Conservation (phyloP, 53 echinoderm and acorn worm species). For the Antedon mediterranea region DNA sequence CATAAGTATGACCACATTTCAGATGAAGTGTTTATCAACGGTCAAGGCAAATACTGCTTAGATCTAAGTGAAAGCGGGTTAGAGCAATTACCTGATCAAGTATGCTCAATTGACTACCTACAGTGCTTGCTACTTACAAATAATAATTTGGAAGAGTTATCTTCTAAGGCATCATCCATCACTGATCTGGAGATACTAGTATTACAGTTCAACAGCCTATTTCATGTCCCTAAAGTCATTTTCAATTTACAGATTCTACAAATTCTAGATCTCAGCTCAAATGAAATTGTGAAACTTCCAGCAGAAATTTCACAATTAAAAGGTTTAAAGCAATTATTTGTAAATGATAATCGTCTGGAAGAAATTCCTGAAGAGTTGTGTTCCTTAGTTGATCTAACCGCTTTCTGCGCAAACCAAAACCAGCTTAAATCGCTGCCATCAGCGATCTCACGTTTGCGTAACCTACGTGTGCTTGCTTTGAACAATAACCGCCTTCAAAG, state of each 20-base stretch:
- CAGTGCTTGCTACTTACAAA: constrained; percentile 42
- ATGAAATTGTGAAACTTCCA: constrained; percentile 38
- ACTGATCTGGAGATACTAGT: constrained; percentile 27
- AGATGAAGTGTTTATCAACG: constrained; percentile 29
- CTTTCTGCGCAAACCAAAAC: constrained; percentile 44
- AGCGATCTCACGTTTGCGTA: constrained; percentile 31
- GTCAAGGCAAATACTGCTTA: constrained; percentile 44
- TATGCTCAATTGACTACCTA: constrained; percentile 28
- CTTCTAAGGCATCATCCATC: constrained; percentile 20
- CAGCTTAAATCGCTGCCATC: constrained; percentile 47
- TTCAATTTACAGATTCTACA: constrained; percentile 22
- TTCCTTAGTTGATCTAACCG: constrained; percentile 16
- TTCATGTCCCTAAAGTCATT: constrained; percentile 33
- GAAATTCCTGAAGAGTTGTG: constrained; percentile 41
- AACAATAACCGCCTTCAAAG: constrained; percentile 48
- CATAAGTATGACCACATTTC: background rate
- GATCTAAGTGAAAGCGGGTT: constrained; percentile 39
- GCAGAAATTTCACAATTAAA: constrained; percentile 14
- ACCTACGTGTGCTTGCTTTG: constrained; percentile 39
- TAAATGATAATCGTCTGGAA: constrained; percentile 41
- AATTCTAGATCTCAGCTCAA: constrained; percentile 42
- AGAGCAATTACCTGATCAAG: constrained; percentile 10
- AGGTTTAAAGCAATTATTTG: constrained; percentile 31
- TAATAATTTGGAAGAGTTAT: constrained; percentile 29
- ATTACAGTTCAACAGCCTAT: constrained; percentile 33